Evolutionary conservation across 2,888 invertebrate species (phyloP), one percentile per base, ranked within the genome.

Genomic region (Conistra vaccinii): DNA sequence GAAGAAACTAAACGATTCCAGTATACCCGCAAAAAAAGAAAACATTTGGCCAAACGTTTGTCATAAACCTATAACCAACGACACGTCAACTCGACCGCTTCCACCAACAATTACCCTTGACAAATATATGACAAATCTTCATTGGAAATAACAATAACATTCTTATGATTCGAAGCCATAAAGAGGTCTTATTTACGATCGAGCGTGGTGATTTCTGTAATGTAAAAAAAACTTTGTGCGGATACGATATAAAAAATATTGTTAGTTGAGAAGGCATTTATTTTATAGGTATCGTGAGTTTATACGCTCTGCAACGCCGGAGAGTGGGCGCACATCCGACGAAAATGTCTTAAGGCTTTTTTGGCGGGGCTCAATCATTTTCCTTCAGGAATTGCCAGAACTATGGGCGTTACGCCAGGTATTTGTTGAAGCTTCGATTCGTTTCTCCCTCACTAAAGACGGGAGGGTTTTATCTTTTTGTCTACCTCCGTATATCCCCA

Each of bases 201-300:
- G 39, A 75, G 86, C 67, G 83, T 86, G 85, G 88, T 89, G 87
- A 89, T 90, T 90, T 89, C 87, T 84, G 66, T 84, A 76, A 86
- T 88, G 88, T 82, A 85, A 87, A 90, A 45, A 85, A 85, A 86
- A 82, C 82, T 86, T 86, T 80, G 85, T 85, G 80, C 85, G 80
- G 76, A 76, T 78, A 69, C 76, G 86, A 88, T 90, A 90, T 91
- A 93, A 92, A 91, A 90, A 88, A 89, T 91, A 91, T 91, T 88
- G 90, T 88, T 90, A 90, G 89, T 90, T 87, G 90, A 91, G 89
- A 85, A 90, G 89, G 90, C 93, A 91, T 92, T 92, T 92, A 90
- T 92, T 93, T 93, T 92, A 92, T 92, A 87, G 89, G 83, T 83
- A 90, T 91, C 89, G 90, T 84, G 82, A 88, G 86, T 91, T 91